Evolutionary conservation across 2,888 invertebrate genomes (phyloP), one percentile per base, ranked within the genome.

Genomic region (Scaptodrosophila latifasciaeformis): DNA sequence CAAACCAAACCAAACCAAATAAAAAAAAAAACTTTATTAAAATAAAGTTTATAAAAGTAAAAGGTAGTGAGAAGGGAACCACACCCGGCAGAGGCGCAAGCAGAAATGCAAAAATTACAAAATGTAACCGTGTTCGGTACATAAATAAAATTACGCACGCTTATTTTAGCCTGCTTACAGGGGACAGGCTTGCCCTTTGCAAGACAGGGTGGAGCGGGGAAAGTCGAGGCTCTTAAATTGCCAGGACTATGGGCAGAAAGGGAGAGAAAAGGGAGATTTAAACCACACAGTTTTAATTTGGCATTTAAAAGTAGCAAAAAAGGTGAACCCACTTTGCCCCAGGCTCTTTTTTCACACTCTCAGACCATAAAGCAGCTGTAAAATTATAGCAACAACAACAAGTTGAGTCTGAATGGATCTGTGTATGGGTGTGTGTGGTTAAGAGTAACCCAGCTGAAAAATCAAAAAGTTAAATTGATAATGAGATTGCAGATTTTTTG

Each of bases 81-180:
- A n/a, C n/a, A 2, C n/a, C 43, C 21, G 29, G 30, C 43, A 13
- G 30, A n/a, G 29, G 30, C 9, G 27, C 47, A 10, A 30, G 29
- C 70, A 64, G 68, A 50, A n/a, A 61, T 54, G 69, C 75, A 70
- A 75, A 76, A 75, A 76, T 76, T 77, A 76, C 75, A 76, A 76
- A 76, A 82, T 82, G 82, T 80, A 67, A 71, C 68, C 82, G 77
- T 83, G 82, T 80, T 67, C 78, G 70, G 74, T 71, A 72, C 82
- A 85, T 85, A 85, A 85, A 85, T 85, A 85, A 85, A 85, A 85
- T 85, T 85, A 85, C 85, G 85, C 82, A 85, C 84, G 83, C 84
- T 83, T 83, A 83, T 83, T 84, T 83, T 83, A 77, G 76, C 72
- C 82, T 70, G 82, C 71, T 84, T 82, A 82, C 83, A 81, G 76